phyloP scores from a whole-genome alignment of 1,140 invertebrate genomes.

The Diachasma alloeum region DNA sequence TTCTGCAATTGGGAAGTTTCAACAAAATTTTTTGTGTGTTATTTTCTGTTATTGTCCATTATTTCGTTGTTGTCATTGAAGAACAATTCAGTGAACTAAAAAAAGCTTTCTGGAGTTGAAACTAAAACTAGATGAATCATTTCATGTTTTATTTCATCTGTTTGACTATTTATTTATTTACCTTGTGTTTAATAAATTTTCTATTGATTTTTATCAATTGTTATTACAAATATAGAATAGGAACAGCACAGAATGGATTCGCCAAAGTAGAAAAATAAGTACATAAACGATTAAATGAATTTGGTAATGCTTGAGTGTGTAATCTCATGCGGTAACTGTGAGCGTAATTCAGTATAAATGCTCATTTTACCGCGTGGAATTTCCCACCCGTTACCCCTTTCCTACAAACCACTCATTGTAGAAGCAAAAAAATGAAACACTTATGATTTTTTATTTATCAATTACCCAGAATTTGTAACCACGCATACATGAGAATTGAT shows the following conservation, averaged over 20 bases:
- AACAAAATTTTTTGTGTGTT: too few relatives aligned
- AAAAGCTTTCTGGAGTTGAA: too few relatives aligned
- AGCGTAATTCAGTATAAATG: constrained; percentile 68
- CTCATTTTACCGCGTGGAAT: constrained; percentile 82
- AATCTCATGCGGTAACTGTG: constrained; percentile 96
- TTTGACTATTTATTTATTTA: too few relatives aligned
- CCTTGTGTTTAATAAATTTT: too few relatives aligned
- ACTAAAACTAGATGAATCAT: too few relatives aligned
- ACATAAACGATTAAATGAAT: not conserved
- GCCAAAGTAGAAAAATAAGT: not conserved
- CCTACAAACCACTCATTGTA: constrained; percentile 44
- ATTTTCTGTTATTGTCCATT: too few relatives aligned
- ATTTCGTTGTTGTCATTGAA: too few relatives aligned
- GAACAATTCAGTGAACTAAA: too few relatives aligned
- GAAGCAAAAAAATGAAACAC: not conserved
- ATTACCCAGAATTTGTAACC: not conserved
- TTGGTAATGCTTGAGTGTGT: constrained; percentile 66
- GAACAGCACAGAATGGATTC: not conserved
- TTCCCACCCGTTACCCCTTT: constrained; percentile 66
- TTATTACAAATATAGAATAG: not conserved
- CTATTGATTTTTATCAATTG: not conserved
- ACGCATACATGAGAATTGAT: not conserved
- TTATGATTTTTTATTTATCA: not conserved
- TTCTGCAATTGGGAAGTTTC: too few relatives aligned
- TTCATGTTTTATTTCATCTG: too few relatives aligned